These are phyloP conservation scores for Lonchura striata DNA, from an alignment of 2,113 vertebrate genomes.

Conservation along the genomic window DNA sequence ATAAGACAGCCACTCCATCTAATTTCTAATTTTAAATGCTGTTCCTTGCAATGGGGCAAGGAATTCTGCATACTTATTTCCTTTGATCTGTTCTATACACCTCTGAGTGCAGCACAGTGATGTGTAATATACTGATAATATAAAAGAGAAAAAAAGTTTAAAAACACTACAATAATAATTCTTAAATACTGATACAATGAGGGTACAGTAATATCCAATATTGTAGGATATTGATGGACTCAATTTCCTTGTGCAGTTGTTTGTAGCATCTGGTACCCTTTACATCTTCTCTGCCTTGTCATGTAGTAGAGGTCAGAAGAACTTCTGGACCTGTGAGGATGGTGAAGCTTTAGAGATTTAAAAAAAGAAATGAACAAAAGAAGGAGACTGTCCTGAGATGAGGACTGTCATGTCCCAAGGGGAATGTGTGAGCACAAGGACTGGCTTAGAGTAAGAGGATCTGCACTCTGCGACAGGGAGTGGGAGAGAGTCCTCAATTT, in stretches of 20 bases:
- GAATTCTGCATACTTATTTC: not conserved
- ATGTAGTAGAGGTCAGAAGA: not conserved
- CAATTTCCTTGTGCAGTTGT: not conserved
- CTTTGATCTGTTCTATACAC: not conserved
- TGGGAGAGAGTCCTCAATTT: not conserved
- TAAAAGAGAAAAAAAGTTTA: not conserved
- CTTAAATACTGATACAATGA: not conserved
- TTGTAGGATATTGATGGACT: not conserved
- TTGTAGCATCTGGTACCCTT: not conserved
- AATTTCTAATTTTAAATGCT: not conserved
- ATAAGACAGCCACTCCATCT: not conserved
- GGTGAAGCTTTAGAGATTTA: not conserved
- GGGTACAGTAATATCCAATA: not conserved
- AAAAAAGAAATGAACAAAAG: not conserved
- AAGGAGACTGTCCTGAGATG: not conserved
- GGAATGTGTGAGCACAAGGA: not conserved
- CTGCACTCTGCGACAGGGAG: not conserved
- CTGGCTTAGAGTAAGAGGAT: not conserved
- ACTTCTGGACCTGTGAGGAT: too few species aligned
- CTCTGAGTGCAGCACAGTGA: not conserved
- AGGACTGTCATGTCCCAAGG: not conserved
- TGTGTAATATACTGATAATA: not conserved
- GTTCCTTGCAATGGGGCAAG: not conserved
- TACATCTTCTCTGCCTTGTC: not conserved
- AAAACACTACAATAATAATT: not conserved